Conservation (phyloP, 2,797 vertebrate species). For the Melanitta fusca region DNA sequence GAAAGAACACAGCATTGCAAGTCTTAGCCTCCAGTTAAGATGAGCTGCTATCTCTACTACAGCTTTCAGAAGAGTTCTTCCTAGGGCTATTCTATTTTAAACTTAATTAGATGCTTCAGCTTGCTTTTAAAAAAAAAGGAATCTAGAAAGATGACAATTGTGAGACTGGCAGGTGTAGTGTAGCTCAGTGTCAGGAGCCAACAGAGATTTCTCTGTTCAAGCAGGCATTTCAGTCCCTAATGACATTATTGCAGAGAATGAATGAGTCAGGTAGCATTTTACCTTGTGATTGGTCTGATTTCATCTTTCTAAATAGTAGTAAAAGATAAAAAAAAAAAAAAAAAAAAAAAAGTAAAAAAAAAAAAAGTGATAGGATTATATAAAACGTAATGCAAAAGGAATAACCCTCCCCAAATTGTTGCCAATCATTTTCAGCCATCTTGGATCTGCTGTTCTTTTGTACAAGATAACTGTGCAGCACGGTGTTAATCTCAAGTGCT, state of each 20-base stretch:
- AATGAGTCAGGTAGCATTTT: slow-evolving; percentile 21
- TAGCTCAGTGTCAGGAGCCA: slow-evolving; percentile 22
- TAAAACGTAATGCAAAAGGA: not conserved
- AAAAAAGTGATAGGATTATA: not conserved
- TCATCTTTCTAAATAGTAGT: not conserved
- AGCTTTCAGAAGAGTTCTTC: slow-evolving; percentile 36
- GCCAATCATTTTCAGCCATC: not conserved
- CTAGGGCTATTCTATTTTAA: slow-evolving; percentile 60
- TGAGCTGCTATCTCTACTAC: not conserved
- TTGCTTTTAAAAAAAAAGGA: slow-evolving; percentile 57
- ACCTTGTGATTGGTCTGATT: not conserved
- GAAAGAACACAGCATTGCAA: not conserved
- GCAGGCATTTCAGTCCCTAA: slow-evolving; percentile 18
- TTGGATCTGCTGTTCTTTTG: not conserved
- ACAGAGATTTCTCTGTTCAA: slow-evolving; percentile 40
- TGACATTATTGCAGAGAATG: slow-evolving; percentile 1
- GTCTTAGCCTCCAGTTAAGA: slow-evolving; percentile 33
- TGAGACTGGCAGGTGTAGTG: slow-evolving; percentile 33
- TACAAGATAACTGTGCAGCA: not conserved
- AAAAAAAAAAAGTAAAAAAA: not conserved
- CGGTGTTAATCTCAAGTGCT: not conserved
- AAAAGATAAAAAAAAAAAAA: not conserved
- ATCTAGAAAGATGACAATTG: not conserved
- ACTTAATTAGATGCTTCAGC: slow-evolving; percentile 45
- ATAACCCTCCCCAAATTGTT: not conserved